Evolutionary conservation across 2,888 invertebrate species (phyloP).

Genomic region (Apamea sordens): DNA sequence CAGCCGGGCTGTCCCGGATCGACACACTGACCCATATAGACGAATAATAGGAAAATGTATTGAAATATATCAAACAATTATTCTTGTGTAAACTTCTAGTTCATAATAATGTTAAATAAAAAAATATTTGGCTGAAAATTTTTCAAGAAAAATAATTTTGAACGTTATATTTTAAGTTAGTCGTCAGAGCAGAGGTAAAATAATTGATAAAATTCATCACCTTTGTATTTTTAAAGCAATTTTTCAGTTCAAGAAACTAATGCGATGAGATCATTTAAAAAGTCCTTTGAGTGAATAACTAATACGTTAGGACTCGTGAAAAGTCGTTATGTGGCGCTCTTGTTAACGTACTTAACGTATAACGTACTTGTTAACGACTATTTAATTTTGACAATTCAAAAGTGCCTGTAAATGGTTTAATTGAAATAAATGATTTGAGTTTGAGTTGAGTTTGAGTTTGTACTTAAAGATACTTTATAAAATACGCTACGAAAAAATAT

Average conservation of each 20-base stretch:
- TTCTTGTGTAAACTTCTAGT: not conserved
- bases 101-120: not conserved
- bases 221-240: constrained; percentile 2
- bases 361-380: too few species aligned
- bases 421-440: too few species aligned
- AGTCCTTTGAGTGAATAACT: not conserved
- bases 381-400: too few species aligned
- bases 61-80: constrained; percentile 26
- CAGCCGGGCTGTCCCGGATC: constrained; percentile 69
- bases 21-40: constrained; percentile 74
- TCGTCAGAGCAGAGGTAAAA: not conserved
- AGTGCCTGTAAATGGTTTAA: too few species aligned
- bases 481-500: not conserved
- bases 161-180: not conserved
- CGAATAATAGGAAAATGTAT: constrained; percentile 47
- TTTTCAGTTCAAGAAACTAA: constrained; percentile 7
- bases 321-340: not conserved
- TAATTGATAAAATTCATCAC: not conserved
- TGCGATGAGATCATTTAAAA: not conserved
- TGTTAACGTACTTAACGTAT: not conserved
- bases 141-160: not conserved
- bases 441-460: too few species aligned
- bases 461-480: too few species aligned
- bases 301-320: not conserved
- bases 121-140: not conserved